phyloP scores from a whole-genome alignment of 2,113 vertebrate genomes.

The Spheniscus mendiculus region DNA sequence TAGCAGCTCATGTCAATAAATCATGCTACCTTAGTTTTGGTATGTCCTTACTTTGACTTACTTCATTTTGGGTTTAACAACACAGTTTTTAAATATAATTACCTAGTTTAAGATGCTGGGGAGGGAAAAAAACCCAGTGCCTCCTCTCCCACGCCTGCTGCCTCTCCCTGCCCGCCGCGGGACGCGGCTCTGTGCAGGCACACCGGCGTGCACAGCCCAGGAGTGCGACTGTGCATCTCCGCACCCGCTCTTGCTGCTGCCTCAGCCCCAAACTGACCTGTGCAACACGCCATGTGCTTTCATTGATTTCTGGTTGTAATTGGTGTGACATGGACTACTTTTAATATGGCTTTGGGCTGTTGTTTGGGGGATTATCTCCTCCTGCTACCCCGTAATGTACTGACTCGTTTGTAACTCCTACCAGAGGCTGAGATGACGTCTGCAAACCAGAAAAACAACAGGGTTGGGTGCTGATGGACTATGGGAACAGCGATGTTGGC shows the following conservation, averaged over 20 bases:
- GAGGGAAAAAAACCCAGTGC: not conserved
- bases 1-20: slow-evolving; percentile 50
- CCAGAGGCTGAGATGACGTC: not conserved
- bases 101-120: not conserved
- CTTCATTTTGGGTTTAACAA: not conserved
- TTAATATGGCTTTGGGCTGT: not conserved
- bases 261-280: not conserved
- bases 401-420: not conserved
- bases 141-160: not conserved
- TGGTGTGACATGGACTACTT: not conserved
- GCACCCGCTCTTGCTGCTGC: fast-evolving
- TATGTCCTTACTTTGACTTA: not conserved
- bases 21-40: not conserved
- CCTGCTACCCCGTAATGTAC: not conserved
- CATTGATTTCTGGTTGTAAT: not conserved
- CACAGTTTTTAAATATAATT: not conserved
- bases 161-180: fast-evolving
- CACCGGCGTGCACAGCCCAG: fast-evolving
- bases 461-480: fast-evolving
- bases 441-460: not conserved
- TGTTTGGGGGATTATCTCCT: not conserved
- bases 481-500: not conserved
- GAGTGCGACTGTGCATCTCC: not conserved
- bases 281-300: fast-evolving
- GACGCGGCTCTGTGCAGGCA: fast-evolving